phyloP scores from a whole-genome alignment of 2,888 invertebrate genomes.

The Fragum sueziense region DNA sequence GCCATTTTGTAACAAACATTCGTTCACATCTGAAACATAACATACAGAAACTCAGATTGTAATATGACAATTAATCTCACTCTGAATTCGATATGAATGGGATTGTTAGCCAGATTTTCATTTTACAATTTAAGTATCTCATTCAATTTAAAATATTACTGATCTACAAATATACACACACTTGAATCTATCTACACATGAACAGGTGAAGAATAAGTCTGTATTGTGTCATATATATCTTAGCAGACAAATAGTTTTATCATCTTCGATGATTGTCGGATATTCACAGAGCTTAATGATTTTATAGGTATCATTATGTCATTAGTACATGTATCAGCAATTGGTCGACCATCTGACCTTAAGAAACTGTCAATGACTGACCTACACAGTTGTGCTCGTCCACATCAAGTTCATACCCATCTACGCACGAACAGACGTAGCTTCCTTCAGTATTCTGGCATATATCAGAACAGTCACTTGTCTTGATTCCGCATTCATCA shows the following conservation, averaged over 20 bases:
- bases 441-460: neutral
- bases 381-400: neutral
- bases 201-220: neutral
- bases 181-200: neutral
- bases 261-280: neutral
- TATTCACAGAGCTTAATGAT: neutral
- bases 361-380: neutral
- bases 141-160: no score
- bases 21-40: constrained; percentile 2
- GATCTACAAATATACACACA: no score
- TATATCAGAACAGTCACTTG: neutral
- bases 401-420: neutral
- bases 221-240: neutral
- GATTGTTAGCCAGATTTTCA: no score
- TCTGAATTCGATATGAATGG: no score
- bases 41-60: no score
- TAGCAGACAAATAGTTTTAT: neutral
- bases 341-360: neutral
- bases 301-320: neutral
- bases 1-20: neutral
- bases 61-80: no score
- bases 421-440: neutral
- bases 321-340: neutral
- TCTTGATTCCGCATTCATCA: neutral
- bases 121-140: no score